Evolutionary conservation across 2,113 vertebrate genomes (phyloP), one percentile per base, ranked within the genome.

Genomic region (Aramus guarauna): DNA sequence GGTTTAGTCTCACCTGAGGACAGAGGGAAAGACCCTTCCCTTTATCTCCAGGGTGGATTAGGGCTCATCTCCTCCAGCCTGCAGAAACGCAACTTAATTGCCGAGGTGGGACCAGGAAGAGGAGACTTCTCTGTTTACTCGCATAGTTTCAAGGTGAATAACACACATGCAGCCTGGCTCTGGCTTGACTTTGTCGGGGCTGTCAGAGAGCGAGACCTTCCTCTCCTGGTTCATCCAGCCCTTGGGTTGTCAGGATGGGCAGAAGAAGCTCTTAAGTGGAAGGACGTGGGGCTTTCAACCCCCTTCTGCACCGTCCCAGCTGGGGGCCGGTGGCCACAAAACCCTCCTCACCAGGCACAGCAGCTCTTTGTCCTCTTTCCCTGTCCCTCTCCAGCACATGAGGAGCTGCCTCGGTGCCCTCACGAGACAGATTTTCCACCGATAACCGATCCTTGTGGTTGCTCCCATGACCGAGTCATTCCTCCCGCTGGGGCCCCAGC

Each of bases 141-240:
- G 30, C 91, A 92, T 89, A 91, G 50, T 89, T 97, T 82, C 32
- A 58, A 48, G 84, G 85, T 94, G 93, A 95, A 86, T 96, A 96
- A 93, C 30, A 3, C 9, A 4, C 2, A 9, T 5, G 1, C 6
- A 59, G 59, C 71, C 81, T 27, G 50, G 45, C 64, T 56, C 55
- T 15, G 36, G 36, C 79, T 90, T 20, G 4, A 0, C 59, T 78
- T 58, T 1, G 1, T 55, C 9, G 82, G 78, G 48, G 74, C 81
- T 80, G 23, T 39, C 53, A 36, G 34, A 6, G 43, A 30, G 36
- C 0, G 3, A 58, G 68, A 73, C 39, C 64, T 64, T 88, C 41
- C 82, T 32, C 73, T 71, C 41, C 4, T 6, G 1, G 13, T 27
- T 48, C 30, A 67, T 39, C 47, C 62, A 73, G 60, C 24, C 39